Percentiles rank a stretch among this genome's conserved stretches.
phyloP scores from a whole-genome alignment of 2,113 vertebrate genomes.

The Epinephelus moara region DNA sequence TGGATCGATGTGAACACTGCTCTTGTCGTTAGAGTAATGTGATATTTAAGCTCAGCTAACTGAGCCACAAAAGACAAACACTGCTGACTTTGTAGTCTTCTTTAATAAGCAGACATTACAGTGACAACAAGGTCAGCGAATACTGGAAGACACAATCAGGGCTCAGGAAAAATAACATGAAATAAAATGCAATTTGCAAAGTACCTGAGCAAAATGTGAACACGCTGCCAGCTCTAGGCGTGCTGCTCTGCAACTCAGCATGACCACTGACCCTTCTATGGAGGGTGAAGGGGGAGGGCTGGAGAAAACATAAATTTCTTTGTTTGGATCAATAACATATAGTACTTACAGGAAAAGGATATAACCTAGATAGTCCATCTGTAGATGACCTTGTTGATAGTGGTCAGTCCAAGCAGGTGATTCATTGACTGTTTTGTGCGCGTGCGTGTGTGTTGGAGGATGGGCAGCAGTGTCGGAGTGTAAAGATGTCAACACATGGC shows the following conservation, averaged over 20 bases:
- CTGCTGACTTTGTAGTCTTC: not conserved
- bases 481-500: slow-evolving; percentile 7
- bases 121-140: not conserved
- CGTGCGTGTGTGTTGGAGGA: slow-evolving; percentile 13
- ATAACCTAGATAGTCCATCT: not conserved
- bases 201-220: not conserved
- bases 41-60: not conserved
- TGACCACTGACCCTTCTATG: slow-evolving; percentile 49
- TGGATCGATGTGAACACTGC: not conserved
- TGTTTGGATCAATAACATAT: slow-evolving; percentile 22
- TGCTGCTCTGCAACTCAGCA: not conserved
- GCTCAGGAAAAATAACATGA: not conserved
- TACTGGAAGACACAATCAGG: not conserved
- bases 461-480: slow-evolving; percentile 11
- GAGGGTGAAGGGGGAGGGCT: not conserved
- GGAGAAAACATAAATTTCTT: slow-evolving; percentile 5
- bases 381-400: slow-evolving; percentile 54
- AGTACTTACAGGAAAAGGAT: slow-evolving; percentile 11
- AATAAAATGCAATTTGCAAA: not conserved
- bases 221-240: not conserved
- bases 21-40: not conserved
- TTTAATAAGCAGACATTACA: not conserved
- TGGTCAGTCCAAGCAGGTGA: slow-evolving; percentile 48
- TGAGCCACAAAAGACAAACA: not conserved
- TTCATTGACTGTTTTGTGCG: slow-evolving; percentile 27